phyloP scores from a whole-genome alignment of 35 echinoderm and acorn worm genomes.

The Amphiura filiformis region DNA sequence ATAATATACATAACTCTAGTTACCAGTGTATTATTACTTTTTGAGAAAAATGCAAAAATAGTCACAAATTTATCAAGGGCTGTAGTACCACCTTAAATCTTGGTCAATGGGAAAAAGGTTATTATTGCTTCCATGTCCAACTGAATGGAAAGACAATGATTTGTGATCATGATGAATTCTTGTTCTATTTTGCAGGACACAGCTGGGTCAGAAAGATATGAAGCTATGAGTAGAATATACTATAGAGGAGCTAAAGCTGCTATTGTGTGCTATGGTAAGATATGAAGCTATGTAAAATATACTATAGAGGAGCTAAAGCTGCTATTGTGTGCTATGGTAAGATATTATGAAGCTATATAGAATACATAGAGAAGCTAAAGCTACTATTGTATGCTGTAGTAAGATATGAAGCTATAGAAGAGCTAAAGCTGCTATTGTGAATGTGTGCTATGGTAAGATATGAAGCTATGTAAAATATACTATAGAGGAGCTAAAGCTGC shows the following conservation, averaged over 20 bases:
- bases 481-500: conserved; percentile 97
- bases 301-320: conserved; percentile 96
- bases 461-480: conserved; percentile 98
- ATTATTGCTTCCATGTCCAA: too few species aligned
- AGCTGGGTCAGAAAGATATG: conserved; percentile 97
- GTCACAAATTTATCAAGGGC: too few species aligned
- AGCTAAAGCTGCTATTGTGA: conserved; percentile 96
- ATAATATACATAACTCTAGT: too few species aligned
- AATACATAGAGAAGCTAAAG: not conserved
- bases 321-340: conserved; percentile 99
- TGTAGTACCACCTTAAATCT: too few species aligned
- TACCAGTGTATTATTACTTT: too few species aligned
- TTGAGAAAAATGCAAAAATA: too few species aligned
- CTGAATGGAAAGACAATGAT: too few species aligned
- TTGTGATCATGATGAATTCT: too few species aligned
- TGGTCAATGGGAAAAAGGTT: too few species aligned
- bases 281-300: conserved; percentile 62
- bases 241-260: conserved; percentile 97
- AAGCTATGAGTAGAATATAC: conserved; percentile 99
- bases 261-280: conserved; percentile 98
- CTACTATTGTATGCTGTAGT: not conserved
- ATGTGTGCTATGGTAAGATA: conserved; percentile 98
- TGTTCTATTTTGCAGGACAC: conserved; percentile 87
- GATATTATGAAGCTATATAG: not conserved
- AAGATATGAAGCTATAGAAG: conserved; percentile 86